Evolutionary conservation across 2,888 invertebrate species (phyloP), one percentile per base, ranked within the genome.

Genomic region (Plebejus argus): DNA sequence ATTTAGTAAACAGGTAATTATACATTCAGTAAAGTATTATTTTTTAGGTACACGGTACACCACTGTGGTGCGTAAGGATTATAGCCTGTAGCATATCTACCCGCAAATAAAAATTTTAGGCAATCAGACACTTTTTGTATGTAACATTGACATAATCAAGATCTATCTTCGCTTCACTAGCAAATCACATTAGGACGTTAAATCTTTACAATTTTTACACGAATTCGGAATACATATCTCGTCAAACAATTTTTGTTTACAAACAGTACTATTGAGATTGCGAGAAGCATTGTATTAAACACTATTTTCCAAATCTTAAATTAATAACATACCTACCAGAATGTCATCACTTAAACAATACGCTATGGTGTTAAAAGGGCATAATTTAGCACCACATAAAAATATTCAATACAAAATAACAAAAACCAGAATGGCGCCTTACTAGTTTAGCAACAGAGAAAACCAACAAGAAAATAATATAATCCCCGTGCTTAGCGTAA

Each of bases 301-400:
- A 53, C 39, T 49, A 49, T 61, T 33, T 70, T 77, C 39, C 20
- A 77, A 72, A 61, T 71, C 71, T 28, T n/a, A 76, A 78, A 76
- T 75, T 75, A 76, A 77, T 71, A 45, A 75, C 78, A 72, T 85
- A 87, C 88, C 87, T 85, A 87, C 88, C 87, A 87, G 88, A 87
- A 88, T 85, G 80, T 83, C 80, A 82, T 84, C 83, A 85, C 85
- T 86, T 91, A 89, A 78, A 90, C 89, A 88, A 88, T 89, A 89
- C 88, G 88, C 87, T 89, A 87, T 86, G 89, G 90, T 89, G 91
- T 89, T 88, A 86, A 66, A 66, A 90, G 83, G 83, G 85, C 45
- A 28, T 86, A 88, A 88, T 84, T 83, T 90, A 92, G 93, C 93
- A 92, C 92, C 92, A 88, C 89, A 86, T 86, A 87, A 90, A 87